Percentiles rank a stretch among this genome's conserved stretches.
Conservation (phyloP, 2,797 vertebrate genomes). For the Rhynchonycteris naso region DNA sequence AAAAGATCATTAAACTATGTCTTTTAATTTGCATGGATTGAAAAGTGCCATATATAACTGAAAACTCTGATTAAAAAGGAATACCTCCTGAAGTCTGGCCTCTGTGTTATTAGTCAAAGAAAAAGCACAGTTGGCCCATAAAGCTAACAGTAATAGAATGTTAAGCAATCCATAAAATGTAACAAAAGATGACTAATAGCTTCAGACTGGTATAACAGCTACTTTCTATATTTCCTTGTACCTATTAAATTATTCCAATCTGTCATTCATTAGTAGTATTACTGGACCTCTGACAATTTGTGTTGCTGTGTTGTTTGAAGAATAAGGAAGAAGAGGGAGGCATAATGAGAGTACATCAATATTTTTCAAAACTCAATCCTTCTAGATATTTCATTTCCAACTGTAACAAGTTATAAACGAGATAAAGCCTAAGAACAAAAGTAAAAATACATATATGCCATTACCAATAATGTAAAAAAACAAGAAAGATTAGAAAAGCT, state of each 20-base stretch:
- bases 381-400: slow-evolving; percentile 53
- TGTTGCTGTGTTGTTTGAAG: slow-evolving; percentile 24
- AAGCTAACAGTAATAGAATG: slow-evolving; percentile 51
- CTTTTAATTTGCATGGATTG: slow-evolving; percentile 13
- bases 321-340: neutral
- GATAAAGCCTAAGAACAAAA: slow-evolving; percentile 56
- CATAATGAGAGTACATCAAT: slow-evolving; percentile 18
- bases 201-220: slow-evolving; percentile 44
- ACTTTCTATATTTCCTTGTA: slow-evolving; percentile 55
- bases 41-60: neutral
- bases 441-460: slow-evolving; percentile 1
- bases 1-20: neutral
- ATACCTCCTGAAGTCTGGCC: slow-evolving; percentile 34
- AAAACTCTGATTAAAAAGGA: slow-evolving; percentile 25
- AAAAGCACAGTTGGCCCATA: slow-evolving; percentile 57
- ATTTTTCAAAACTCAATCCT: slow-evolving; percentile 64
- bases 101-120: slow-evolving; percentile 64
- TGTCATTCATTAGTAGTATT: slow-evolving; percentile 49
- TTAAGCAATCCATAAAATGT: slow-evolving; percentile 69
- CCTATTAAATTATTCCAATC: slow-evolving; percentile 53
- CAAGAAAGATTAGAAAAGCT: slow-evolving; percentile 31
- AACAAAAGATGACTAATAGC: slow-evolving; percentile 39
- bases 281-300: slow-evolving; percentile 31
- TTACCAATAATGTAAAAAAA: slow-evolving; percentile 33
- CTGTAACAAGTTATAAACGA: slow-evolving; percentile 51